phyloP scores from a whole-genome alignment of 1,140 invertebrate genomes.

The Oryctes rhinoceros region DNA sequence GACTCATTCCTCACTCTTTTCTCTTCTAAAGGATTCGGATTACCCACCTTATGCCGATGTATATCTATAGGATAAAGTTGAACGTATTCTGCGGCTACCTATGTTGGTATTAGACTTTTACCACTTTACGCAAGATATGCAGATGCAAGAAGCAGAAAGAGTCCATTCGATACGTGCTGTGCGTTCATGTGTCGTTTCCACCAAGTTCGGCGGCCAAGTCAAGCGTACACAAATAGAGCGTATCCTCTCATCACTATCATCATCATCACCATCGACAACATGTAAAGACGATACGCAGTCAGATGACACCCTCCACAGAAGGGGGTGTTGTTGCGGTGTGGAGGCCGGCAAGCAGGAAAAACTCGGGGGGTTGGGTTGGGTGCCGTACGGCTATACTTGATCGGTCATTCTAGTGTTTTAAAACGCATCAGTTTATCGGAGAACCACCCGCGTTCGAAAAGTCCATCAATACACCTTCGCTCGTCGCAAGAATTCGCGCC shows the following conservation, averaged over 20 bases:
- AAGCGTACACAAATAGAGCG: background rate
- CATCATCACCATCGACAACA: background rate
- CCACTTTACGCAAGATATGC: background rate
- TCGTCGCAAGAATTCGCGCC: background rate
- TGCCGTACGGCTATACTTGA: conserved; percentile 9
- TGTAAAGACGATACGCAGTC: background rate
- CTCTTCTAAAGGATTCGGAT: too few species aligned
- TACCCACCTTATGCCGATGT: too few species aligned
- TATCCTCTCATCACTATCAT: conserved; percentile 6
- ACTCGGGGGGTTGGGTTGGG: background rate
- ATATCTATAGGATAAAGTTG: background rate
- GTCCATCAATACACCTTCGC: background rate
- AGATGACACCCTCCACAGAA: conserved; percentile 1
- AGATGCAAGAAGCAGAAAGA: background rate
- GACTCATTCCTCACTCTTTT: too few species aligned
- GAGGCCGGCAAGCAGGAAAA: conserved; percentile 11
- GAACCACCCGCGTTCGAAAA: conserved; percentile 7
- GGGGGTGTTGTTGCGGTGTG: conserved; percentile 16
- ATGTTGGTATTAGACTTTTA: background rate
- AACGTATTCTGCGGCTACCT: background rate
- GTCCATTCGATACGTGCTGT: conserved; percentile 13
- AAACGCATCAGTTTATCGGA: background rate
- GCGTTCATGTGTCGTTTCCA: conserved; percentile 17
- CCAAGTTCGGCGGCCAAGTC: background rate
- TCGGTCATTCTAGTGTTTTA: conserved; percentile 18